These are phyloP conservation scores for Sebastes diaconus DNA, from an alignment of 2,797 vertebrate species.

Conservation along the genomic window DNA sequence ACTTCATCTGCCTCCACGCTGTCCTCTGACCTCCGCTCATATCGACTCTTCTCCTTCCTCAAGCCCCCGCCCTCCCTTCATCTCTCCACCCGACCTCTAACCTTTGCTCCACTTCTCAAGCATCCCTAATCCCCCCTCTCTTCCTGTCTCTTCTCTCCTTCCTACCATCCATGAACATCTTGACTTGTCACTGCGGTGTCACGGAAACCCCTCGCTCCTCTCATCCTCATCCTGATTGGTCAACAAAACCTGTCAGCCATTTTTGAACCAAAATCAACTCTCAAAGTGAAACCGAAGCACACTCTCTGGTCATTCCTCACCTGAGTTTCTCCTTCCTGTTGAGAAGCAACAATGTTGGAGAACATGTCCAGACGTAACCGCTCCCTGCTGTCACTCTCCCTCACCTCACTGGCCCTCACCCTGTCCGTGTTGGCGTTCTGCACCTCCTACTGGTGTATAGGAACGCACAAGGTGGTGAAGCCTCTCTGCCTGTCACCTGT, in stretches of 20 bases:
- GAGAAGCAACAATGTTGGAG: conserved; percentile 68
- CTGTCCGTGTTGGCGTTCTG: conserved; percentile 81
- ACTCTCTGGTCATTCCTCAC: not conserved
- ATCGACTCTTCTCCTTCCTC: conserved; percentile 11
- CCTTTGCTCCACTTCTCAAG: conserved; percentile 44
- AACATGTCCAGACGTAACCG: conserved; percentile 78
- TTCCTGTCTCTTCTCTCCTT: not conserved
- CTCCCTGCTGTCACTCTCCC: conserved; percentile 78
- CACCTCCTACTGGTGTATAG: conserved; percentile 85
- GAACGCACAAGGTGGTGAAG: conserved; percentile 85
- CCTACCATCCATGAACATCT: conserved; percentile 1
- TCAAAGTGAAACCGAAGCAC: not conserved
- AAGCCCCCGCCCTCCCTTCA: not conserved
- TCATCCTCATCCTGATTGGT: conserved; percentile 7
- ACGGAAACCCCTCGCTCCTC: not conserved
- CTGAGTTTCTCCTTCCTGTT: not conserved
- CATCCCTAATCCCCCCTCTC: conserved; percentile 38
- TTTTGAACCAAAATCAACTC: not conserved
- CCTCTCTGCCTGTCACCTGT: conserved; percentile 84
- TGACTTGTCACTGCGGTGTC: not conserved
- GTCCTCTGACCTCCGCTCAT: conserved; percentile 41
- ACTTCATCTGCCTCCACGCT: conserved; percentile 47
- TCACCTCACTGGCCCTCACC: conserved; percentile 81
- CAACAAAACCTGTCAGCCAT: not conserved
- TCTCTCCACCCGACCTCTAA: conserved; percentile 7